Conservation (phyloP, 2,797 vertebrate genomes). For the Falco columbarius region DNA sequence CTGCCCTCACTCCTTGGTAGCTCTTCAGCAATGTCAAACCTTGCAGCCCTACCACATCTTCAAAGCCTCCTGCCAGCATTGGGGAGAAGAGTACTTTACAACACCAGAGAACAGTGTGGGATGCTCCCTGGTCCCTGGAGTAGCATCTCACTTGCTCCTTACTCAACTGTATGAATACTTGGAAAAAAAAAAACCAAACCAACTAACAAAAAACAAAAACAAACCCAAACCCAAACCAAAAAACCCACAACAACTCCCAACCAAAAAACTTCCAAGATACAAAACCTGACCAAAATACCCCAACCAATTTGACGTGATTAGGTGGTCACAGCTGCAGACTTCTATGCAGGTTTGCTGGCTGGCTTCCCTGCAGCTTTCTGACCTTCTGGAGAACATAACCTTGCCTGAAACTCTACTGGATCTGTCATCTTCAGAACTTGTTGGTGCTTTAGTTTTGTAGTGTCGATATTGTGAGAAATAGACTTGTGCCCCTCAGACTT, state of each 20-base stretch:
- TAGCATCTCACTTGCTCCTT: background rate
- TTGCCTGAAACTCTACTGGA: background rate
- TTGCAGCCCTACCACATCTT: fast-evolving
- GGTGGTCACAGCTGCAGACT: background rate
- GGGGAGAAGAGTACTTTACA: too few species aligned
- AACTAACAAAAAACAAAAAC: too few species aligned
- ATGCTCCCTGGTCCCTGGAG: background rate
- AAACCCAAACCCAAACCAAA: too few species aligned
- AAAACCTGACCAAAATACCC: background rate
- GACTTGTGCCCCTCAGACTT: background rate
- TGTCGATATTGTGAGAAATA: background rate
- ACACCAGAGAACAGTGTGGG: background rate
- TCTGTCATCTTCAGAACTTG: background rate
- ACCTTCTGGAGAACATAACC: background rate
- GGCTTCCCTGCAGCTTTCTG: background rate
- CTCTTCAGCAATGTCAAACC: background rate
- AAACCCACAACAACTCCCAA: too few species aligned
- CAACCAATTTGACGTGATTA: background rate
- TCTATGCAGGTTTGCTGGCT: background rate
- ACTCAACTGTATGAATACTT: background rate
- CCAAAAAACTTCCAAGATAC: background rate
- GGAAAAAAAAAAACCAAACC: background rate
- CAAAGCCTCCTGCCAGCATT: background rate
- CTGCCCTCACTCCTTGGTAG: background rate
- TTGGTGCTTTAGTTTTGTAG: background rate